phyloP scores from a whole-genome alignment of 2,113 vertebrate genomes.

The Riparia riparia region DNA sequence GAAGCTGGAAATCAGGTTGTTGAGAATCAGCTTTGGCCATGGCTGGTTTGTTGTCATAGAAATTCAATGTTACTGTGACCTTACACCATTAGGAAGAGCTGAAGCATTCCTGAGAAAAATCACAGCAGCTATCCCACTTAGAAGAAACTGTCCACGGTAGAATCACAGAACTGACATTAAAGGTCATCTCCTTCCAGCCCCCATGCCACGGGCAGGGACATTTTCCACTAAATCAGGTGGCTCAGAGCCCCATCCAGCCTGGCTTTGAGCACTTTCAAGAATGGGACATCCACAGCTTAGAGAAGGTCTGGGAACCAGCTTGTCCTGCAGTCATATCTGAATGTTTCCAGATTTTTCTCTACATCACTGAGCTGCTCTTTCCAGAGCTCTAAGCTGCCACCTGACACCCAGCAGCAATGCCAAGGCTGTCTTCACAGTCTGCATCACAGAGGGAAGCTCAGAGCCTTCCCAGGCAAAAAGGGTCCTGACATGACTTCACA shows the following conservation, averaged over 20 bases:
- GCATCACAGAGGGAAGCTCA: not conserved
- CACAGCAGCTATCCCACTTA: not conserved
- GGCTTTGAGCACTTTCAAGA: too few species aligned
- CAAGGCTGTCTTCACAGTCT: not conserved
- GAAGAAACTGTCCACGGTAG: not conserved
- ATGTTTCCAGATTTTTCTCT: not conserved
- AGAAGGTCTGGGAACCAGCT: not conserved
- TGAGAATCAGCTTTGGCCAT: not conserved
- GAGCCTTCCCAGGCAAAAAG: not conserved
- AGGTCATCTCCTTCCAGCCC: not conserved
- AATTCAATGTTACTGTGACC: not conserved
- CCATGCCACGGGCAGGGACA: not conserved
- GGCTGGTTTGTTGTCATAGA: not conserved
- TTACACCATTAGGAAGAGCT: not conserved
- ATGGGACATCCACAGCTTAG: not conserved
- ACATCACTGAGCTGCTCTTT: not conserved
- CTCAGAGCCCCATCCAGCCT: not conserved
- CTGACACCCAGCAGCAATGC: not conserved
- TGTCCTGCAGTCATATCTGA: not conserved
- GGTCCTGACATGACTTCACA: constrained; percentile 18
- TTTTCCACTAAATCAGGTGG: not conserved
- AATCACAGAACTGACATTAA: not conserved
- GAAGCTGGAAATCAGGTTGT: not conserved
- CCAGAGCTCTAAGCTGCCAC: not conserved
- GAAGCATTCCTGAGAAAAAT: not conserved